Evolutionary conservation across 53 echinoderm and acorn worm genomes (phyloP).

Genomic region (Astropecten irregularis): DNA sequence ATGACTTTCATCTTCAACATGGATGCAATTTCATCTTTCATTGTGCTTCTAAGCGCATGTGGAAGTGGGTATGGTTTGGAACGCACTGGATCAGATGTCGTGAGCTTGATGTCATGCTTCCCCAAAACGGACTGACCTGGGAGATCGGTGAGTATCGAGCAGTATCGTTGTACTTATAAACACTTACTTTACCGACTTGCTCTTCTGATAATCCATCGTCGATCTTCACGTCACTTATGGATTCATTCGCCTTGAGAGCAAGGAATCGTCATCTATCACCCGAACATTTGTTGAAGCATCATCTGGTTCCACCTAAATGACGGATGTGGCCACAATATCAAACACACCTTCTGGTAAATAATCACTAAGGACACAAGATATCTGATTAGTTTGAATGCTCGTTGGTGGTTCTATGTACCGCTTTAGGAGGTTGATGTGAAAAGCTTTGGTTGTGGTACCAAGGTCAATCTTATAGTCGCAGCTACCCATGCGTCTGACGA

Average conservation of each 20-base stretch:
- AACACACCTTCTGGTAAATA: neutral
- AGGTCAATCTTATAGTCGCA: conserved; percentile 49
- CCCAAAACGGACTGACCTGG: conserved; percentile 44
- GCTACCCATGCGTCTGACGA: neutral
- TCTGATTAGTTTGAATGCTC: neutral
- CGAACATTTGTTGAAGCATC: neutral
- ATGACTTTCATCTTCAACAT: conserved; percentile 3
- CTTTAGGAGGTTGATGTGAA: conserved; percentile 50
- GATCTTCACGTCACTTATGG: neutral
- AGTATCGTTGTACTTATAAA: no score
- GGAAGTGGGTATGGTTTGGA: conserved; percentile 63
- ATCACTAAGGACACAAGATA: neutral
- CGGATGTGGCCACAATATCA: conserved; percentile 1
- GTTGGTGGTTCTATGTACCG: neutral
- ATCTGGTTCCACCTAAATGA: conserved; percentile 23
- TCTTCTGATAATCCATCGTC: neutral
- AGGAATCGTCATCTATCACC: neutral
- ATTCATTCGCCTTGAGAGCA: neutral
- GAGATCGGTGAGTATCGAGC: neutral
- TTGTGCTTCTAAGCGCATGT: conserved; percentile 52
- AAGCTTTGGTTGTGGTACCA: conserved; percentile 17
- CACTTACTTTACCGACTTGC: no score
- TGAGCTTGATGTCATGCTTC: neutral
- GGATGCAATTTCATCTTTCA: conserved; percentile 19
- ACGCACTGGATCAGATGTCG: conserved; percentile 37